Evolutionary conservation across 1,140 invertebrate species (phyloP).

Genomic region (Aplysia californica): DNA sequence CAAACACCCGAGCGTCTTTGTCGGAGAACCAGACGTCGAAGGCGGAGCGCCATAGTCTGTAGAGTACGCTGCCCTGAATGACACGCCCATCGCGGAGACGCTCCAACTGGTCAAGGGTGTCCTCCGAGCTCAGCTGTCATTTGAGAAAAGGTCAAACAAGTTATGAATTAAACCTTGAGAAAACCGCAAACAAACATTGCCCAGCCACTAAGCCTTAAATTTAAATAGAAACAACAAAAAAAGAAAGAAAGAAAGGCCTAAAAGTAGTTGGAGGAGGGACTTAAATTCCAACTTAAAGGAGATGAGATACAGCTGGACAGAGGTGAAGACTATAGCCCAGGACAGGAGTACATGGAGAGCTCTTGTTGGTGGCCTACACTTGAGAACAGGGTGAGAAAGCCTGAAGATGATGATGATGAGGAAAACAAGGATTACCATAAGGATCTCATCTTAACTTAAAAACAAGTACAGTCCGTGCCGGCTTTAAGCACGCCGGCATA

Average conservation of each 20-base stretch:
- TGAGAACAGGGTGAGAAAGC: background rate
- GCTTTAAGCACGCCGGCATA: too few relatives aligned
- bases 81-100: conserved; percentile 31
- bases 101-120: conserved; percentile 26
- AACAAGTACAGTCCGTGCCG: too few relatives aligned
- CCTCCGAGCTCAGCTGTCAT: conserved; percentile 1
- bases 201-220: too few relatives aligned
- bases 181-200: background rate
- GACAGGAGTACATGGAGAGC: too few relatives aligned
- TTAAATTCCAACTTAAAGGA: too few relatives aligned
- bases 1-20: conserved; percentile 42
- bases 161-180: background rate
- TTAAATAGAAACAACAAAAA: background rate
- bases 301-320: too few relatives aligned
- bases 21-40: conserved; percentile 49
- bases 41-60: conserved; percentile 50
- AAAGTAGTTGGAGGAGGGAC: too few relatives aligned
- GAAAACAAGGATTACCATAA: background rate
- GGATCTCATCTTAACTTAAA: too few relatives aligned
- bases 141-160: background rate
- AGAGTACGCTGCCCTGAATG: conserved; percentile 32
- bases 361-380: too few relatives aligned
- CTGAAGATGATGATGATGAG: background rate
- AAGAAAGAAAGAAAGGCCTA: too few relatives aligned
- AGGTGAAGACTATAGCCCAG: too few relatives aligned